Evolutionary conservation across 2,888 invertebrate genomes (phyloP).

Genomic region (Rhorus exstirpatorius): DNA sequence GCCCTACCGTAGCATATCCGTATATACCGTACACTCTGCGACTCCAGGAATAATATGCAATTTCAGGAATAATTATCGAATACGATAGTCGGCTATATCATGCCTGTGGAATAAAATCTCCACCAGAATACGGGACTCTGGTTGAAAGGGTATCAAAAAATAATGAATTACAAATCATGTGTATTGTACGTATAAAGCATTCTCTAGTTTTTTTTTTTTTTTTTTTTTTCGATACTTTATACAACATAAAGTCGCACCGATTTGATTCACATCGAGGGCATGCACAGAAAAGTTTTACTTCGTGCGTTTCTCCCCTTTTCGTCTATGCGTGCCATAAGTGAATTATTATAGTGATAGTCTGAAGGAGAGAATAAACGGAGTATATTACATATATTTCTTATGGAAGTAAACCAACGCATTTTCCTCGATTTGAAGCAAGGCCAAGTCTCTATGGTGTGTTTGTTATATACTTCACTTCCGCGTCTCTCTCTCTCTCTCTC

Average conservation of each 20-base stretch:
- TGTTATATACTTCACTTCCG: conserved; percentile 52
- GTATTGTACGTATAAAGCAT: too few relatives aligned
- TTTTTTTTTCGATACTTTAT: too few relatives aligned
- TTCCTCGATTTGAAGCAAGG: conserved; percentile 79
- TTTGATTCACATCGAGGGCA: not conserved
- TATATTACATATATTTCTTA: conserved; percentile 55
- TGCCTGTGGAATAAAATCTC: too few relatives aligned
- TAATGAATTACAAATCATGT: too few relatives aligned
- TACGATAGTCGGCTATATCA: too few relatives aligned
- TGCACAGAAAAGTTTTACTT: conserved; percentile 14
- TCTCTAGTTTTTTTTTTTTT: too few relatives aligned
- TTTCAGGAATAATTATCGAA: too few relatives aligned
- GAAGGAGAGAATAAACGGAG: conserved; percentile 27
- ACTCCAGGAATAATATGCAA: too few relatives aligned
- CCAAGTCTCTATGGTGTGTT: conserved; percentile 57
- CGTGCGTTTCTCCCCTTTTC: not conserved
- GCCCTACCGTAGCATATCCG: too few relatives aligned
- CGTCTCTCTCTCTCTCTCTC: conserved; percentile 14
- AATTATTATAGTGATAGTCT: conserved; percentile 41
- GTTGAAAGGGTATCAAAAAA: too few relatives aligned
- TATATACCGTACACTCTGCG: too few relatives aligned
- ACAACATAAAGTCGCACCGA: not conserved
- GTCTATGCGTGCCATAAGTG: conserved; percentile 16
- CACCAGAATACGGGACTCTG: too few relatives aligned
- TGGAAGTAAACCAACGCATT: conserved; percentile 66